Evolutionary conservation across 2,113 vertebrate species (phyloP), one percentile per base, ranked within the genome.

Genomic region (Corythornis madagascariensis): DNA sequence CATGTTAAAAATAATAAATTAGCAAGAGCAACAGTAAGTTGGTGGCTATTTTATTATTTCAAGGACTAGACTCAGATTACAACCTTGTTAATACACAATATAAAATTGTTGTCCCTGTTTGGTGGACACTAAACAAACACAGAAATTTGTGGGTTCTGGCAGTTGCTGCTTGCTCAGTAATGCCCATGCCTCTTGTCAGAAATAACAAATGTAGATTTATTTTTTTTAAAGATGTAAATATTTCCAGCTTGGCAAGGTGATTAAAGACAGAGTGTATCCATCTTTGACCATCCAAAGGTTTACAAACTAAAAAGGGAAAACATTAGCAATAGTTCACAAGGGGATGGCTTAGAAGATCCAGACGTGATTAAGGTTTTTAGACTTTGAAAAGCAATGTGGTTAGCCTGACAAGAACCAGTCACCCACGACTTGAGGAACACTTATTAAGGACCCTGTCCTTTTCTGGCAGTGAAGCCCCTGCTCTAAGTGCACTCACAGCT

Each of bases 61-160:
- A 91, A 87, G 52, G 26, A 83, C 15, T 63, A 87, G 71, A 59
- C 84, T 57, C 78, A 60, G 72, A 40, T 77, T 78, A 85, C 89
- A 71, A n/a, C 14, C 81, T 74, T 91, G 63, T 83, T 87, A 84
- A 87, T 22, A 28, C n/a, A 42, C 1, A 4, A 52, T 66, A 14
- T 56, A 50, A 92, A 94, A 91, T 93, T 71, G 38, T 70, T 75
- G 52, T 22, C 29, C 48, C 40, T 80, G 26, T 43, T 83, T 24
- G 24, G 42, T 77, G 60, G 35, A 57, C 71, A 29, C 42, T 89
- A 87, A 96, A 92, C 75, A 89, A 90, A 81, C 28, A 40, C 28
- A 40, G 33, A 93, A 84, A 94, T 95, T 93, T 95, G 92, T 92
- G 82, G 43, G 52, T 64, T 91, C 57, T 94, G 80, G 72, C 78